phyloP scores from a whole-genome alignment of 35 echinoderm and acorn worm species.

The Apostichopus parvimensis region DNA sequence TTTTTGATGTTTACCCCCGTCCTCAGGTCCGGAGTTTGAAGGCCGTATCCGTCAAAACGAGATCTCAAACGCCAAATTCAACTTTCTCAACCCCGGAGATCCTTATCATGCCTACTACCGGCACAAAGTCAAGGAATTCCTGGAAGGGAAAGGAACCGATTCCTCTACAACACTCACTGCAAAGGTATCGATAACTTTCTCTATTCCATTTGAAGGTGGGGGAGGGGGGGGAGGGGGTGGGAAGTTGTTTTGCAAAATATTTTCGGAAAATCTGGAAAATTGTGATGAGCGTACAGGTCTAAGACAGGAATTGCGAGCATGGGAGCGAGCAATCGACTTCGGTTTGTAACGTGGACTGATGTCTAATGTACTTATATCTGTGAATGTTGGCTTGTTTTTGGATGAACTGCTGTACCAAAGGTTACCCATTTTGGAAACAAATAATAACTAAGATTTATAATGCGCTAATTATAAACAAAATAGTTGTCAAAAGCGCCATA shows the following conservation, averaged over 20 bases:
- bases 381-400: too few relatives aligned
- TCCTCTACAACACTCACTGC: constrained; percentile 26
- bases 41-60: constrained; percentile 95
- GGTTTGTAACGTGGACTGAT: too few relatives aligned
- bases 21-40: constrained; percentile 94
- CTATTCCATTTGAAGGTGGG: not conserved
- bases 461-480: too few relatives aligned
- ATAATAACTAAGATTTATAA: too few relatives aligned
- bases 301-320: not conserved
- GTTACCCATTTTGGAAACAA: too few relatives aligned
- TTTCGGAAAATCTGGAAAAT: not conserved
- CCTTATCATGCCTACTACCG: constrained; percentile 99
- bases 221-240: not conserved
- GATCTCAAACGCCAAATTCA: constrained; percentile 96
- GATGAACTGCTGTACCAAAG: too few relatives aligned
- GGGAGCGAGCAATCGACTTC: too few relatives aligned
- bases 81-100: constrained; percentile 93
- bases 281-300: not conserved
- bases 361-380: too few relatives aligned
- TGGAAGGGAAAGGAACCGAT: constrained; percentile 88
- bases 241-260: not conserved
- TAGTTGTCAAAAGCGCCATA: too few relatives aligned
- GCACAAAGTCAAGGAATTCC: constrained; percentile 98
- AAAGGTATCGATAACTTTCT: constrained; percentile 24
- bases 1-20: not conserved